Percentiles rank a stretch among this genome's conserved stretches.
Conservation (phyloP, 2,888 invertebrate species). For the Lymantria dispar region DNA sequence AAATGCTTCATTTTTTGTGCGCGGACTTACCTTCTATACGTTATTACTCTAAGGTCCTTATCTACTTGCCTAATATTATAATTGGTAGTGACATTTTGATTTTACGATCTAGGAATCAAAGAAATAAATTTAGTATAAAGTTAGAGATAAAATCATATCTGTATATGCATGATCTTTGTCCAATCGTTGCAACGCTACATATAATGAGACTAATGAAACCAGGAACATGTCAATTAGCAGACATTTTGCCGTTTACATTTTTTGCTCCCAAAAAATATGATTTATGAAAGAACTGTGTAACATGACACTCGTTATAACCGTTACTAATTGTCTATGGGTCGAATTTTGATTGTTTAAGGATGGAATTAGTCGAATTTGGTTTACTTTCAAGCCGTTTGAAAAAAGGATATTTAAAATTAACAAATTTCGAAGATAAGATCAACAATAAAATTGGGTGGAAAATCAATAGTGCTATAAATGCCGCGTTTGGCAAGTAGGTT, state of each 20-base stretch:
- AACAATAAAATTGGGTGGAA: not conserved
- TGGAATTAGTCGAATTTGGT: slow-evolving; percentile 29
- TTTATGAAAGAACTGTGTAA: slow-evolving; percentile 67
- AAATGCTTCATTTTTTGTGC: too few species aligned
- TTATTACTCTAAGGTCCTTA: too few species aligned
- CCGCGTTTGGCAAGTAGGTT: too few species aligned
- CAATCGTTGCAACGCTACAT: slow-evolving; percentile 28
- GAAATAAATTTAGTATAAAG: too few species aligned
- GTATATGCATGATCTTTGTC: slow-evolving; percentile 18
- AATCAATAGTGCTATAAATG: not conserved
- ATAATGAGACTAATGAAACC: slow-evolving; percentile 49
- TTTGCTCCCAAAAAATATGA: slow-evolving; percentile 71
- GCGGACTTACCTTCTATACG: too few species aligned
- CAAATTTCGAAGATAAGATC: not conserved
- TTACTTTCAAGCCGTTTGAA: not conserved
- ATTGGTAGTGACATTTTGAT: too few species aligned
- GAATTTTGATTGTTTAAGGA: slow-evolving; percentile 44
- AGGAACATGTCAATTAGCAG: slow-evolving; percentile 81
- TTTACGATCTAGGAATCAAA: too few species aligned
- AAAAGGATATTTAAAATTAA: not conserved
- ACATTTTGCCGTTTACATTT: slow-evolving; percentile 61
- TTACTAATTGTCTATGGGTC: slow-evolving; percentile 72
- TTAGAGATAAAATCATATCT: not conserved
- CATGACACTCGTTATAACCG: slow-evolving; percentile 67
- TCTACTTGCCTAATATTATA: too few species aligned